Base-by-base conservation (phyloP, 2,888 invertebrate species). In the Lydus trimaculatus region DNA sequence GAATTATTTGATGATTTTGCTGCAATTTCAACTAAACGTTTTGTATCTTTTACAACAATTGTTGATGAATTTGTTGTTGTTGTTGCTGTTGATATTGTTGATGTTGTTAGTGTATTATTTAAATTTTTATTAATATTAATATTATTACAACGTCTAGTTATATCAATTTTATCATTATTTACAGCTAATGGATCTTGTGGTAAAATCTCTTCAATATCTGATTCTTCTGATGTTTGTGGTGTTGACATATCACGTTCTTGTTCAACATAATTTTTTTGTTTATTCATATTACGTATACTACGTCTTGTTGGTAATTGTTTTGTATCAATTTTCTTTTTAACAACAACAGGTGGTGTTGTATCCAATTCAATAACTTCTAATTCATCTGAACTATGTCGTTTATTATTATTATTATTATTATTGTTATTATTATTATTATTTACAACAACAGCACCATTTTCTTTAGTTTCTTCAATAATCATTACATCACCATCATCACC, bases 21-120 rank as follows among this genome's bases (percentile, higher is more conserved):
- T 11, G 92, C 91, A 76, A 92, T 91, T 81, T 92, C 91, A 2
- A 91, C 90, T 72, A 92, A 84, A 65, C 89, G 87, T 82, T 92
- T 93, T 1, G 92, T 91, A 78, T 92, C 91, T 81, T 90, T 92
- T 0, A 92, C 90, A 59, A 92, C 90, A 72, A 92, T 81, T 8
- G 80, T 73, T 17, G 78, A 69, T 7, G 72, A 64, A 48, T 70
- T 72, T 39, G 67, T 31, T 17, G 61, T 64, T 28, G n/a, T n/a
- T n/a, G n/a, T n/a, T n/a, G n/a, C n/a, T n/a, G n/a, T n/a, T n/a
- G n/a, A n/a, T n/a, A n/a, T n/a, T n/a, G n/a, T n/a, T n/a, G n/a
- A n/a, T n/a, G n/a, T n/a, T n/a, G n/a, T n/a, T n/a, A n/a, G n/a
- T n/a, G 56, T 25, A 56, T 28, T 56, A 56, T 56, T 56, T 7